Evolutionary conservation across 2,113 vertebrate species (phyloP).

Genomic region (Porphyrio hochstetteri): DNA sequence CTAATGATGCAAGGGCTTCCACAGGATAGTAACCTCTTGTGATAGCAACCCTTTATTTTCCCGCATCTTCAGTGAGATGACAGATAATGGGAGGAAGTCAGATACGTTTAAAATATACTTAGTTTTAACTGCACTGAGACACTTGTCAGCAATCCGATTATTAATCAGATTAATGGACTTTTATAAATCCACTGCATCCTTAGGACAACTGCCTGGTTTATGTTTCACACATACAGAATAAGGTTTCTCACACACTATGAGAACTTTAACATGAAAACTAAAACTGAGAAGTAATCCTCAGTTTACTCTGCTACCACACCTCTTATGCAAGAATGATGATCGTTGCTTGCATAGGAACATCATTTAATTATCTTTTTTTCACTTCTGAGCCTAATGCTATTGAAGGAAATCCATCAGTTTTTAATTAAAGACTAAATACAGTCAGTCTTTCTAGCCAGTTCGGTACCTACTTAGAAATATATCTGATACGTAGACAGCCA

Average conservation of each 20-base stretch:
- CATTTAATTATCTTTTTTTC: conserved; percentile 53
- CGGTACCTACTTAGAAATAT: conserved; percentile 33
- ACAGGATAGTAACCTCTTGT: not conserved
- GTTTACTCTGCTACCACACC: conserved; percentile 26
- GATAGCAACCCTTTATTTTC: conserved; percentile 65
- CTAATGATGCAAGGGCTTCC: not conserved
- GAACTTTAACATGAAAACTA: conserved; percentile 35
- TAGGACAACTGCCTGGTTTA: conserved; percentile 73
- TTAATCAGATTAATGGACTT: conserved; percentile 81
- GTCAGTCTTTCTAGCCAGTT: conserved; percentile 32
- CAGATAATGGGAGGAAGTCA: conserved; percentile 73
- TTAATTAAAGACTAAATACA: conserved; percentile 66
- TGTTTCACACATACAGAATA: conserved; percentile 66
- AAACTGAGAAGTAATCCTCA: conserved; percentile 35
- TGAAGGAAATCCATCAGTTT: conserved; percentile 43
- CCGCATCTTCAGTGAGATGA: conserved; percentile 70
- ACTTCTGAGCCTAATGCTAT: conserved; percentile 30
- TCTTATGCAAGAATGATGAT: conserved; percentile 36
- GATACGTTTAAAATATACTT: conserved; percentile 76
- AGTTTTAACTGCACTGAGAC: conserved; percentile 74
- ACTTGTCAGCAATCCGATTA: conserved; percentile 78
- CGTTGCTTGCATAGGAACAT: not conserved
- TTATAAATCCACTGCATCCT: conserved; percentile 70
- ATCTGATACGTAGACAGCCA: conserved; percentile 1
- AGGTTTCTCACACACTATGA: not conserved